phyloP scores from a whole-genome alignment of 2,888 invertebrate species.

The Noctuana brunneofusca region DNA sequence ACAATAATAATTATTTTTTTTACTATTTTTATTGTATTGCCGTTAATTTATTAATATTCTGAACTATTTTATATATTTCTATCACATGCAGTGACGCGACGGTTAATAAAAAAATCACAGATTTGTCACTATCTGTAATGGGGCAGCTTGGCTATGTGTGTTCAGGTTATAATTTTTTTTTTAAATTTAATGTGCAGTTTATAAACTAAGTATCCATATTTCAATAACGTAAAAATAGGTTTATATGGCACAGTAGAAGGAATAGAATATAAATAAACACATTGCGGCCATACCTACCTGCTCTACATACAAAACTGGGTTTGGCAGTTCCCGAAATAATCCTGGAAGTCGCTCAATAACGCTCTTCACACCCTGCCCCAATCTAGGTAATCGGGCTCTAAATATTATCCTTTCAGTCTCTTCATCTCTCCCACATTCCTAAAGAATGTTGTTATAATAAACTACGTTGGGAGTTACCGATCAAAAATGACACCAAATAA shows the following conservation, averaged over 20 bases:
- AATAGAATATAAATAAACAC: slow-evolving; percentile 1
- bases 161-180: no score
- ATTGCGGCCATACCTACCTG: neutral
- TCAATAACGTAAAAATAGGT: no score
- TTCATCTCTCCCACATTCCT: slow-evolving; percentile 19
- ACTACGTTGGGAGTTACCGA: neutral
- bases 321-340: slow-evolving; percentile 14
- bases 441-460: slow-evolving; percentile 32
- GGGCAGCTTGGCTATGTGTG: no score
- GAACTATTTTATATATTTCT: no score
- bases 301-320: slow-evolving; percentile 11
- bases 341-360: slow-evolving; percentile 3
- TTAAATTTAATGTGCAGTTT: no score
- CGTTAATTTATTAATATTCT: no score
- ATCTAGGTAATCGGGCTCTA: slow-evolving; percentile 14
- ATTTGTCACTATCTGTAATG: no score
- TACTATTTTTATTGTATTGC: no score
- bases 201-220: no score
- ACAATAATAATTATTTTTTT: no score
- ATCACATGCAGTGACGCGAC: no score
- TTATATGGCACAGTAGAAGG: neutral
- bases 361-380: neutral
- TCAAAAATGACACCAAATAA: slow-evolving; percentile 29
- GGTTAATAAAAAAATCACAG: no score
- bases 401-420: slow-evolving; percentile 26